Conservation (phyloP, 1,140 invertebrate species). For the Apis dorsata region DNA sequence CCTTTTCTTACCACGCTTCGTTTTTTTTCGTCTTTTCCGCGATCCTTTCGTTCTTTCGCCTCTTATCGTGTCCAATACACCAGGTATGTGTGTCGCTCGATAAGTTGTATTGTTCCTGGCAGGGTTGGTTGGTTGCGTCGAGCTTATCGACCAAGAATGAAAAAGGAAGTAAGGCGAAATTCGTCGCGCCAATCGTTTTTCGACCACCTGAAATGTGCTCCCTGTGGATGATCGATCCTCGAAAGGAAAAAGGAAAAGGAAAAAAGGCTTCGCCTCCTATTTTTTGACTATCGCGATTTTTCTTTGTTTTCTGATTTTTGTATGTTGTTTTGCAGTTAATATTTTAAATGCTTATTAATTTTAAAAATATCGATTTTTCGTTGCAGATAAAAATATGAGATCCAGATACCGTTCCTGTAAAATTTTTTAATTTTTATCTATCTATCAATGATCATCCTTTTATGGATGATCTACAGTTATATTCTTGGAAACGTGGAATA, state of each 20-base stretch:
- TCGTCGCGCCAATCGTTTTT: conserved; percentile 26
- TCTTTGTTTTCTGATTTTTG: background rate
- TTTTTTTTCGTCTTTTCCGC: background rate
- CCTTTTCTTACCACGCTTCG: background rate
- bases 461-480: too few relatives aligned
- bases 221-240: background rate
- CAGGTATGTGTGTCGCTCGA: conserved; percentile 54
- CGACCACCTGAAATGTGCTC: background rate
- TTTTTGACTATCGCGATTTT: background rate
- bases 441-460: too few relatives aligned
- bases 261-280: too few relatives aligned
- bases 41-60: conserved; percentile 30
- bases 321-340: too few relatives aligned
- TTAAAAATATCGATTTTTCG: too few relatives aligned
- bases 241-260: too few relatives aligned
- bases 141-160: conserved; percentile 20
- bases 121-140: conserved; percentile 16
- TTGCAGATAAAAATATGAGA: too few relatives aligned
- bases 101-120: conserved; percentile 51
- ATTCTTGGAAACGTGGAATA: too few relatives aligned
- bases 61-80: conserved; percentile 57
- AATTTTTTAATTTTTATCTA: too few relatives aligned
- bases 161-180: conserved; percentile 40
- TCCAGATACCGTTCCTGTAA: too few relatives aligned
- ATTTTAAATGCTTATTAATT: too few relatives aligned